Base-by-base conservation (phyloP, 2,888 invertebrate species). In the Eupithecia abbreviata region DNA sequence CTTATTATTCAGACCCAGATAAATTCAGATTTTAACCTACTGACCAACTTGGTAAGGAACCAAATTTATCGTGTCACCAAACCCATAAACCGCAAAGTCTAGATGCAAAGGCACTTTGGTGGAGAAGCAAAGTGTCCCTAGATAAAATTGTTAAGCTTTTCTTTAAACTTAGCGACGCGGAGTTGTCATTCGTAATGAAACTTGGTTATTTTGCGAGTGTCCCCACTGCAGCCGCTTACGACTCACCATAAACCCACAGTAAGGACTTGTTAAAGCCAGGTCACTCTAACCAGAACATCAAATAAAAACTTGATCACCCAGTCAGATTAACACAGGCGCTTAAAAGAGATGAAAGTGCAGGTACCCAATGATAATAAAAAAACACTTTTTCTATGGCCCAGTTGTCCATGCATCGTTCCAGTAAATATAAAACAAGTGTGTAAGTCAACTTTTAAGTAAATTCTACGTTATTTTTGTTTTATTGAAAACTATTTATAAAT, bases 161-260 rank as follows among this genome's bases (percentile, higher is more conserved):
- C 77, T 80, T 79, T 78, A 58, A 77, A 80, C 79, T 78, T 78
- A 79, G 72, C 74, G 77, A 80, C 79, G 79, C 76, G 73, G 76
- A 78, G 82, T 79, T 82, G 77, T 73, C 81, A 79, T 78, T 74
- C 80, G 77, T 82, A 84, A 83, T 83, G 80, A 81, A 79, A 84
- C 82, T 82, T 77, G 80, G 82, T 84, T 83, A 84, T 85, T 84
- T 82, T 76, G 82, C 83, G 77, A 84, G 84, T 84, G 79, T 80
- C 77, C 78, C 77, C 82, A 78, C 81, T 83, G 83, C 82, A 82
- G 75, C 76, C 79, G 80, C 81, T 81, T 82, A 84, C 79, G 82
- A 80, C 82, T 82, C 82, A 58, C 79, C 83, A 75, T 78, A 78
- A 75, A 78, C 41, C 47, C 73, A 75, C 71, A 78, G 75, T 65